Percentiles rank a stretch among this genome's conserved stretches.
Evolutionary conservation across 2,113 vertebrate genomes (phyloP).

Genomic region (Protobothrops mucrosquamatus): DNA sequence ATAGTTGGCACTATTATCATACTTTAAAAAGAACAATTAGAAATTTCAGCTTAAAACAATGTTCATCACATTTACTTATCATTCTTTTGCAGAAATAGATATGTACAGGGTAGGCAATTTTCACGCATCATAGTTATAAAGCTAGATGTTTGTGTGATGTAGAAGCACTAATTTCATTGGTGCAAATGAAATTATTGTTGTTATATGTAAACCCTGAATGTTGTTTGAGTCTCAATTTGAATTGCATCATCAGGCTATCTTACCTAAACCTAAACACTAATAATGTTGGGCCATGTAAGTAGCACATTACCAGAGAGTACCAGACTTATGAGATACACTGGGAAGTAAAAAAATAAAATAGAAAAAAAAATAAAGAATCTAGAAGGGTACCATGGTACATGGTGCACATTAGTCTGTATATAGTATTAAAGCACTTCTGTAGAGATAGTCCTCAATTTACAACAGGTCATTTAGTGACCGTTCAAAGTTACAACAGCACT

Average conservation of each 20-base stretch:
- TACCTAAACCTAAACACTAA: neutral
- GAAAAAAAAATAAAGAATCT: neutral
- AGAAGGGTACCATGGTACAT: neutral
- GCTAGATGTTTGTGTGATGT: neutral
- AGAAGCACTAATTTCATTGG: neutral
- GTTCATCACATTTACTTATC: neutral
- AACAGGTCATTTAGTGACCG: too few species aligned
- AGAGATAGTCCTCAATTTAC: too few species aligned
- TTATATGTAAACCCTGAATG: neutral
- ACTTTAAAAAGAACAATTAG: neutral
- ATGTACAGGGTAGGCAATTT: neutral
- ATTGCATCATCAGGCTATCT: neutral
- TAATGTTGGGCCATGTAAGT: neutral
- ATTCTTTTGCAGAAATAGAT: neutral
- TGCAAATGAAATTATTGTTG: neutral
- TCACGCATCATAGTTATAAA: too few species aligned
- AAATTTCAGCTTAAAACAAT: neutral
- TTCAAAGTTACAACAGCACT: too few species aligned
- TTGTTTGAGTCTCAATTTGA: neutral
- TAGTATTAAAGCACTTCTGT: neutral
- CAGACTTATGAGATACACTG: neutral
- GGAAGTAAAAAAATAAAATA: neutral
- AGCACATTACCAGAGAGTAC: neutral
- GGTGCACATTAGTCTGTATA: too few species aligned
- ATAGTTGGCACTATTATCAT: neutral